Evolutionary conservation across 2,888 invertebrate species (phyloP).

Genomic region (Clistopyga incitator): DNA sequence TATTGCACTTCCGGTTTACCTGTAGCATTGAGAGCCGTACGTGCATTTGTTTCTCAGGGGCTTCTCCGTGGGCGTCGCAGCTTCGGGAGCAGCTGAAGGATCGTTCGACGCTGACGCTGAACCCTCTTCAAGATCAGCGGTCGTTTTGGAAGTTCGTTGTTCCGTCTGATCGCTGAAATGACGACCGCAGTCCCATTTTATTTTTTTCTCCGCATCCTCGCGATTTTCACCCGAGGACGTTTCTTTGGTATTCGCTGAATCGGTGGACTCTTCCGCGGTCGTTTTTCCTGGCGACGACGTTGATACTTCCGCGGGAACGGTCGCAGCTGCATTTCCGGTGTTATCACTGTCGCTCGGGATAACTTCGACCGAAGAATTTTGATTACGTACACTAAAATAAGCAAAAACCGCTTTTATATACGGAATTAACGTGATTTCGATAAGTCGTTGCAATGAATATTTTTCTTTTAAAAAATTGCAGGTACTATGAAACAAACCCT

Average conservation of each 20-base stretch:
- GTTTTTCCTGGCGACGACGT: neutral
- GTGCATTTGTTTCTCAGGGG: conserved; percentile 86
- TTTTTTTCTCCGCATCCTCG: conserved; percentile 70
- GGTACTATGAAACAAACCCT: conserved; percentile 23
- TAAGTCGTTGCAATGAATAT: neutral
- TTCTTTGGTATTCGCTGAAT: conserved; percentile 23
- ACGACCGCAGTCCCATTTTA: conserved; percentile 71
- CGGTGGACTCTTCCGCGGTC: neutral
- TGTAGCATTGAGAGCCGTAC: conserved; percentile 88
- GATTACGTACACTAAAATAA: conserved; percentile 37
- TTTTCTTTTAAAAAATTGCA: neutral
- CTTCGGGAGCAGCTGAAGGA: conserved; percentile 36
- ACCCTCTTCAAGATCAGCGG: conserved; percentile 8
- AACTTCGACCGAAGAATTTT: conserved; percentile 28
- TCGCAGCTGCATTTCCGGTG: neutral
- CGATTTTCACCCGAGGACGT: conserved; percentile 6
- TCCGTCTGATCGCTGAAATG: conserved; percentile 70
- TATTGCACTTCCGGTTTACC: conserved; percentile 81
- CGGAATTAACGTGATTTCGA: neutral
- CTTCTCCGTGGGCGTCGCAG: conserved; percentile 16
- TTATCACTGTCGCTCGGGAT: conserved; percentile 6
- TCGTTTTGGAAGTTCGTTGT: conserved; percentile 44
- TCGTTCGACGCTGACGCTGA: conserved; percentile 35
- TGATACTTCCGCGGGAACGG: neutral
- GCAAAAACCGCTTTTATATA: conserved; percentile 6